These are phyloP conservation scores for Globia sparganii DNA, from an alignment of 2,888 invertebrate species.

Conservation along the genomic window DNA sequence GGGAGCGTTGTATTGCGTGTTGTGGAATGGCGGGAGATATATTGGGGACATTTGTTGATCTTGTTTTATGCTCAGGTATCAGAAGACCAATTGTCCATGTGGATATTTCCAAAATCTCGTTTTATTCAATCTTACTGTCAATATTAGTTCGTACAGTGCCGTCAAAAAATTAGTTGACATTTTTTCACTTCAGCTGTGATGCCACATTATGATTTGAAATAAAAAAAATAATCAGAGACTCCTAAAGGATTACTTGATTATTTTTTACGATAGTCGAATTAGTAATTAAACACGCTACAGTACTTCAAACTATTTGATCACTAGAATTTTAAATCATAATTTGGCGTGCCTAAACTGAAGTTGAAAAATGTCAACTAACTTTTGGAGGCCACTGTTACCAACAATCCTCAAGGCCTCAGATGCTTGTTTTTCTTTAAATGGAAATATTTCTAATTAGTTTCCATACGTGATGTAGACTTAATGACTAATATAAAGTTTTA, in stretches of 20 bases:
- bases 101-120: not conserved
- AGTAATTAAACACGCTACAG: too few species aligned
- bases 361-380: too few species aligned
- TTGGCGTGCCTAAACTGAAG: too few species aligned
- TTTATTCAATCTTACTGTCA: not conserved
- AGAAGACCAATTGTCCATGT: not conserved
- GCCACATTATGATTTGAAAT: not conserved
- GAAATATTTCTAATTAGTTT: not conserved
- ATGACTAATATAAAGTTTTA: conserved; percentile 9
- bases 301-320: too few species aligned
- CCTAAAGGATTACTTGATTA: too few species aligned
- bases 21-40: conserved; percentile 34
- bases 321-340: too few species aligned
- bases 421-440: not conserved
- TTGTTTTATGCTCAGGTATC: not conserved
- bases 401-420: not conserved
- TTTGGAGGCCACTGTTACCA: not conserved
- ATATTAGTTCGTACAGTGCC: not conserved
- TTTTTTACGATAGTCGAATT: not conserved
- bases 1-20: conserved; percentile 48
- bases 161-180: not conserved
- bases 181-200: not conserved
- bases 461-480: not conserved
- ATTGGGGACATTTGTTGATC: not conserved
- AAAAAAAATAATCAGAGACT: too few species aligned